Conservation (phyloP, 2,888 invertebrate species). For the Ryuthela nishihirai region DNA sequence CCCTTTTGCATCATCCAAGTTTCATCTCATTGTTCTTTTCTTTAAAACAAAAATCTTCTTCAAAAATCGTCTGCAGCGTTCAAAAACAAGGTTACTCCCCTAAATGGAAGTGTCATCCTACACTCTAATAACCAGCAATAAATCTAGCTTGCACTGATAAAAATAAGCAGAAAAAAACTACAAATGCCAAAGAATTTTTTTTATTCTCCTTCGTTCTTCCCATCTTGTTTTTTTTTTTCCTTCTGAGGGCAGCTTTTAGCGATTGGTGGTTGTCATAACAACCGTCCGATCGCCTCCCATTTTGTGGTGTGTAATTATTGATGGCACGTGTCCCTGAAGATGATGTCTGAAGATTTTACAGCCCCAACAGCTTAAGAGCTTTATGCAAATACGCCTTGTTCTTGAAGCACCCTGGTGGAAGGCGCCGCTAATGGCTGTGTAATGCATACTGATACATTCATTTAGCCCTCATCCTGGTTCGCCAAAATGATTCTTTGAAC, state of each 20-base stretch:
- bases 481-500: conserved; percentile 37
- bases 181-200: conserved; percentile 6
- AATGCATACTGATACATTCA: conserved; percentile 40
- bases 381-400: conserved; percentile 38
- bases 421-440: conserved; percentile 32
- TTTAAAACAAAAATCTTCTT: too few species aligned
- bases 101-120: too few species aligned
- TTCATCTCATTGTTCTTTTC: too few species aligned
- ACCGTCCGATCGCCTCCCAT: too few species aligned
- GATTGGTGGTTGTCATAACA: too few species aligned
- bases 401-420: conserved; percentile 35
- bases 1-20: too few species aligned
- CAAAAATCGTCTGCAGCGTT: too few species aligned
- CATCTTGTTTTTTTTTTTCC: conserved; percentile 5
- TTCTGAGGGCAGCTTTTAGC: too few species aligned
- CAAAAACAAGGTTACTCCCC: too few species aligned
- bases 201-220: background rate
- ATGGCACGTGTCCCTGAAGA: background rate
- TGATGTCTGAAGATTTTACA: background rate
- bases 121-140: too few species aligned
- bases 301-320: background rate
- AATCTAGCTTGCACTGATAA: too few species aligned
- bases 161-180: conserved; percentile 22
- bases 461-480: conserved; percentile 1
- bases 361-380: conserved; percentile 27